Evolutionary conservation across 2,113 vertebrate genomes (phyloP), one percentile per base, ranked within the genome.

Genomic region (Phalacrocorax brasilianus): DNA sequence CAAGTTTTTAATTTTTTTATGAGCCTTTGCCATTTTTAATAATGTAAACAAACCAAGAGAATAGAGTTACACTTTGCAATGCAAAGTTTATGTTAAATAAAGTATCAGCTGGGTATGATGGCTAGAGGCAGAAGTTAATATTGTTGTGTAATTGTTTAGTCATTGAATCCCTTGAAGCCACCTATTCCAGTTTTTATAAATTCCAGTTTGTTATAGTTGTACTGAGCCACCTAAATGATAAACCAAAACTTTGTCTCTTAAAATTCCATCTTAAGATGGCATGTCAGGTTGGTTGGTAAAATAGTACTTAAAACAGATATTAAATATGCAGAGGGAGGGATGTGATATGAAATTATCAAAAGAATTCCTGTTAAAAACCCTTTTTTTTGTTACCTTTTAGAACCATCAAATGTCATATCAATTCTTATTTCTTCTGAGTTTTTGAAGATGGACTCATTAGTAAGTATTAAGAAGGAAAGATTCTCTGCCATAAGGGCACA

Each of bases 361-460:
- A 66, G 9, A 63, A 35, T 28, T 65, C 0, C 38, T 49, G 20
- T 52, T 52, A 18, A 56, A 81, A 70, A 63, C n/a, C 8, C 3
- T 5, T 5, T n/a, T 88, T 68, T 38, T 95, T 82, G 12, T 95
- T 93, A 59, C 45, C 87, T 99, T 99, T 95, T 98, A 99, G 99
- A 99, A 97, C 99, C 99, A 98, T 99, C 98, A 98, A 99, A 99
- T 98, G 99, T 99, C 94, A 99, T 99, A 98, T 99, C 99, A 95
- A 99, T 99, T 98, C 99, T 99, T 97, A 99, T 99, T 98, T 99
- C 99, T 97, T 99, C 99, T 74, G 99, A 99, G 94, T 99, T 99
- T 98, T 98, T 99, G 98, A 99, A 99, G 99, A 99, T 99, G 99
- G 99, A 99, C 97, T 98, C 99, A 88, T 98, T 99, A 98, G 99